These are phyloP conservation scores for Drosophila maculinotata DNA, from an alignment of 2,888 invertebrate species.

Conservation along the genomic window DNA sequence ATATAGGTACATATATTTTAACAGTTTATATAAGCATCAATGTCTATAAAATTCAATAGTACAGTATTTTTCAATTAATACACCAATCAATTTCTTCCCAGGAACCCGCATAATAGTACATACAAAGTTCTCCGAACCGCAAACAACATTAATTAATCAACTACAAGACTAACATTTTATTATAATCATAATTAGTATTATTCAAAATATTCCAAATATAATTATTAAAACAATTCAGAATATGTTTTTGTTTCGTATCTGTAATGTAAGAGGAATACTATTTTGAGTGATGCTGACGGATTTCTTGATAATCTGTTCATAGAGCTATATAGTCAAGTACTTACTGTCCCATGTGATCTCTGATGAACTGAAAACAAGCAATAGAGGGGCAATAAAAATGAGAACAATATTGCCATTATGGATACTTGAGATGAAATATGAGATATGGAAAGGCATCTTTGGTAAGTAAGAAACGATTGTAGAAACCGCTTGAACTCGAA, in stretches of 20 bases:
- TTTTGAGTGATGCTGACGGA: not conserved
- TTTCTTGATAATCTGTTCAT: not conserved
- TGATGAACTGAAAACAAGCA: conserved; percentile 9
- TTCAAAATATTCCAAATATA: no score
- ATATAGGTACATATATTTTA: no score
- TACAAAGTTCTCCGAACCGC: no score
- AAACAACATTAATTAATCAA: no score
- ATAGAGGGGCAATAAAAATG: not conserved
- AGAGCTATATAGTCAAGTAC: conserved; percentile 17
- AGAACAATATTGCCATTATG: conserved; percentile 1
- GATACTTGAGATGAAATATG: conserved; percentile 14
- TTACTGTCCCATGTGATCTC: not conserved
- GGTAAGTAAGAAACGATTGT: not conserved
- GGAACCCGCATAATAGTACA: no score
- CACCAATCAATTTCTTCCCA: no score
- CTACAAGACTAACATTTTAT: no score
- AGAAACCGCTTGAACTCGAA: not conserved
- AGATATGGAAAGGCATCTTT: not conserved
- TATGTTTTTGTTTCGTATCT: not conserved
- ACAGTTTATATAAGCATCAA: no score
- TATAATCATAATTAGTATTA: no score
- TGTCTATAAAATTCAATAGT: no score
- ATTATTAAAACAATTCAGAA: not conserved
- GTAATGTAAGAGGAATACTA: not conserved
- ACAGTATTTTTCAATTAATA: no score